phyloP scores from a whole-genome alignment of 2,797 vertebrate genomes.

The Syngnathus rostellatus region DNA sequence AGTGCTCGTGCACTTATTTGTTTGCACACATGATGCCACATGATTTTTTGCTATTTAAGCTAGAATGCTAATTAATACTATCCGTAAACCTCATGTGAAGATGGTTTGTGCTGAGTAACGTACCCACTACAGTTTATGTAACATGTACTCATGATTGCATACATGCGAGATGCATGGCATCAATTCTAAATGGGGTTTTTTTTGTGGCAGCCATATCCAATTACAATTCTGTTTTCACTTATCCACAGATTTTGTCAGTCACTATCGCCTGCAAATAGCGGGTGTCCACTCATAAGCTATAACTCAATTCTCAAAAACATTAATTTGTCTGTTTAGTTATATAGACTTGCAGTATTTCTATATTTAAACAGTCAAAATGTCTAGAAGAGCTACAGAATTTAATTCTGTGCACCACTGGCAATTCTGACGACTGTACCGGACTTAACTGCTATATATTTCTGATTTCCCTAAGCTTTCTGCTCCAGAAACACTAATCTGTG shows the following conservation, averaged over 20 bases:
- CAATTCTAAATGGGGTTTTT: not conserved
- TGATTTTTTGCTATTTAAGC: not conserved
- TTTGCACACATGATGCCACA: not conserved
- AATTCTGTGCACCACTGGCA: not conserved
- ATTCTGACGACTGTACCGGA: not conserved
- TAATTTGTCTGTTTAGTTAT: not conserved
- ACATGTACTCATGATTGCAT: not conserved
- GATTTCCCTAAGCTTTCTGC: slow-evolving; percentile 4
- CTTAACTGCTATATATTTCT: not conserved
- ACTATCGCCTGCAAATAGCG: not conserved
- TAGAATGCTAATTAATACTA: not conserved
- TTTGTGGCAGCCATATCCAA: not conserved
- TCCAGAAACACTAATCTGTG: slow-evolving; percentile 2
- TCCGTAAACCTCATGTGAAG: not conserved
- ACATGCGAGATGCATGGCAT: not conserved
- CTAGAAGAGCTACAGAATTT: not conserved
- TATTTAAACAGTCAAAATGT: not conserved
- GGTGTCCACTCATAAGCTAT: no score
- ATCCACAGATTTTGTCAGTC: not conserved
- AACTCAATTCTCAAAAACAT: not conserved
- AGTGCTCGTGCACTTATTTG: not conserved
- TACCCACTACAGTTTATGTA: not conserved
- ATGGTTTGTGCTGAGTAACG: not conserved
- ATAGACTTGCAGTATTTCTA: not conserved
- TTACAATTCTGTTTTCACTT: not conserved